Evolutionary conservation across 37 sponge, comb jelly and placozoan species (phyloP).

Genomic region (Halichondria panicea): DNA sequence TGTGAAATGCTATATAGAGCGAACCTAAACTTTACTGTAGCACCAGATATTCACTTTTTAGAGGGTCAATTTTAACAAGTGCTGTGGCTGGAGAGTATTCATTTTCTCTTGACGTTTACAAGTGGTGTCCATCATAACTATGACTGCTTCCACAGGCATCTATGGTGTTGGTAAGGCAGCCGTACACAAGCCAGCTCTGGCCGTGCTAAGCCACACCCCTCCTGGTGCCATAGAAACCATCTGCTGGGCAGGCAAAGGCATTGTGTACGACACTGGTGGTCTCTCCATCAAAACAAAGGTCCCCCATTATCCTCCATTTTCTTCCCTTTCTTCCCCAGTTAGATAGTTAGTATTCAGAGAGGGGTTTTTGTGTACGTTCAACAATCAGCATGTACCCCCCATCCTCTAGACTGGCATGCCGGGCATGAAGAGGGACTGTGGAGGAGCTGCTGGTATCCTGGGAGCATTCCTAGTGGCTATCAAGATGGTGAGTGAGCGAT

Average conservation of each 20-base stretch:
- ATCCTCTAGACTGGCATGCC: conserved; percentile 77
- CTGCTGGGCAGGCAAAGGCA: conserved; percentile 98
- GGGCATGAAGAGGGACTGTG: conserved; percentile 99
- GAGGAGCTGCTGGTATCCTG: conserved; percentile 97
- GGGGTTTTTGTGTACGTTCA: background rate
- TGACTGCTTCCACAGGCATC: conserved; percentile 80
- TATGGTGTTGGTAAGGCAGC: conserved; percentile 99
- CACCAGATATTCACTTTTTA: no score
- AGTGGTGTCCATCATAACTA: no score
- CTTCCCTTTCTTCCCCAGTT: background rate
- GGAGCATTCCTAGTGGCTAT: conserved; percentile 93
- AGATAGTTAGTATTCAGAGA: background rate
- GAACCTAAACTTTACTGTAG: no score
- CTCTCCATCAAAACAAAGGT: conserved; percentile 86
- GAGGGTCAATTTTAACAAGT: no score
- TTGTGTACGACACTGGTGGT: conserved; percentile 99
- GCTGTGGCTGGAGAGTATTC: no score
- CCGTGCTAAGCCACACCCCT: conserved; percentile 91
- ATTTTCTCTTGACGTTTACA: no score
- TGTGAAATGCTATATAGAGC: no score
- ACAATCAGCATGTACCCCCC: background rate
- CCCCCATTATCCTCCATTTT: background rate
- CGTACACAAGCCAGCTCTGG: conserved; percentile 80
- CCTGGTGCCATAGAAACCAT: conserved; percentile 84
- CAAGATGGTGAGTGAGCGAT: conserved; percentile 71